phyloP scores from a whole-genome alignment of 2,113 vertebrate genomes.

The Rhodinocichla rosea region DNA sequence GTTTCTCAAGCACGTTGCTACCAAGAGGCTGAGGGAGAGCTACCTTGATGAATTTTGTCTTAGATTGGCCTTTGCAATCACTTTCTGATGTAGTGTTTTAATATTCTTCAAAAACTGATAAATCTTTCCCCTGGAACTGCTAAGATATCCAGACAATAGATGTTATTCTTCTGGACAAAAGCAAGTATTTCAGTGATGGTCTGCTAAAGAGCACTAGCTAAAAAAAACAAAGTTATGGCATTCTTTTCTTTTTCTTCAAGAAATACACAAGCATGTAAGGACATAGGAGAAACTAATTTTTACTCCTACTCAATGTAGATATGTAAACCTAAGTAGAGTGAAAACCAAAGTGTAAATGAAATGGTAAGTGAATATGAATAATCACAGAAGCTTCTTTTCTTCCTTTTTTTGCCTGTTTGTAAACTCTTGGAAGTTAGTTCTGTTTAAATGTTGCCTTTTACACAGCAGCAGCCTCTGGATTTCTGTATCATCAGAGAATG shows the following conservation, averaged over 20 bases:
- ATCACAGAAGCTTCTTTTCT: neutral
- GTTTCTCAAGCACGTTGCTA: slow-evolving; percentile 46
- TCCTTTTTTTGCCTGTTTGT: neutral
- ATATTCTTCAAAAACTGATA: neutral
- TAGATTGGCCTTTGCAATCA: neutral
- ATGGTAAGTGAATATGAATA: neutral
- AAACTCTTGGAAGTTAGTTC: neutral
- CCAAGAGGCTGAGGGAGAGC: slow-evolving; percentile 4
- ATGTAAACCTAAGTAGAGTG: neutral
- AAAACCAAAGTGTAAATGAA: neutral
- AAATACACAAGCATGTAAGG: neutral
- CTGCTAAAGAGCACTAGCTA: neutral
- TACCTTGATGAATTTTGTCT: neutral
- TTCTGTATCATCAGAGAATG: neutral
- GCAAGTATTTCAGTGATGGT: neutral
- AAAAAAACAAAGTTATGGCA: neutral
- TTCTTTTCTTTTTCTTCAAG: neutral
- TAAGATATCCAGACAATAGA: neutral
- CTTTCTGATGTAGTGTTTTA: neutral
- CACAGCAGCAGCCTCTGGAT: neutral
- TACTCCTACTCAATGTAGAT: neutral
- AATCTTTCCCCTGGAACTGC: neutral
- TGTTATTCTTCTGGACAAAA: neutral
- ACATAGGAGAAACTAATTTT: neutral
- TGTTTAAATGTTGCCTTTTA: neutral